These are phyloP conservation scores for Chelonia mydas DNA, from an alignment of 2,797 vertebrate species.

Conservation along the genomic window DNA sequence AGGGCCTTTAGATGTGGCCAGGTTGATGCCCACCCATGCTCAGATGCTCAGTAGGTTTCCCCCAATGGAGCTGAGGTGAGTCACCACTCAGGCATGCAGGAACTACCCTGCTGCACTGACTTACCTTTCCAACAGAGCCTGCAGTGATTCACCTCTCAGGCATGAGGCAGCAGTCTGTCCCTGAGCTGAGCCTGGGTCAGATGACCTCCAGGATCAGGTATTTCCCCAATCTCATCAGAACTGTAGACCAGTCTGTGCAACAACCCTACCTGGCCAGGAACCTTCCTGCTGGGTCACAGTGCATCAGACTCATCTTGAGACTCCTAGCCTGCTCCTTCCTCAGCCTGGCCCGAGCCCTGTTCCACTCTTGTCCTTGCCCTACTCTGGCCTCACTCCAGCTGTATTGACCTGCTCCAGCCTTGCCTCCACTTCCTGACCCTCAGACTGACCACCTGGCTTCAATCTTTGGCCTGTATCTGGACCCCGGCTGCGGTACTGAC, in stretches of 20 bases:
- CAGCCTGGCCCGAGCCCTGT: not conserved
- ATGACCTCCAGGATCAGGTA: not conserved
- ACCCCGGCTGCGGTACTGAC: not conserved
- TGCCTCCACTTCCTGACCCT: not conserved
- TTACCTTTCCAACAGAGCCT: not conserved
- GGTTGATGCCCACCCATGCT: too few species aligned
- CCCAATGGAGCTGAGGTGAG: not conserved
- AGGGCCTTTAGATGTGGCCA: too few species aligned
- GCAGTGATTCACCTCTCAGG: not conserved
- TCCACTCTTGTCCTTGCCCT: not conserved
- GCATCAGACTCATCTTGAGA: not conserved
- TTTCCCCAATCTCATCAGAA: not conserved
- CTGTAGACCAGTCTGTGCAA: not conserved
- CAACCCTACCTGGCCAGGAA: not conserved
- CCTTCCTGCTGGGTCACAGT: not conserved
- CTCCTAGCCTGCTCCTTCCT: not conserved
- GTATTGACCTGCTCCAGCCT: not conserved
- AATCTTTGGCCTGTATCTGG: not conserved
- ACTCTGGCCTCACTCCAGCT: not conserved
- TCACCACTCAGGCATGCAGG: not conserved
- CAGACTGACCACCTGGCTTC: not conserved
- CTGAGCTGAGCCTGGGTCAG: not conserved
- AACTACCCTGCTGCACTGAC: not conserved
- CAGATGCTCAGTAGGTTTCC: too few species aligned
- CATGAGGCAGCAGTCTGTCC: not conserved